Evolutionary conservation across 2,113 vertebrate genomes (phyloP).

Genomic region (Suricata suricatta): DNA sequence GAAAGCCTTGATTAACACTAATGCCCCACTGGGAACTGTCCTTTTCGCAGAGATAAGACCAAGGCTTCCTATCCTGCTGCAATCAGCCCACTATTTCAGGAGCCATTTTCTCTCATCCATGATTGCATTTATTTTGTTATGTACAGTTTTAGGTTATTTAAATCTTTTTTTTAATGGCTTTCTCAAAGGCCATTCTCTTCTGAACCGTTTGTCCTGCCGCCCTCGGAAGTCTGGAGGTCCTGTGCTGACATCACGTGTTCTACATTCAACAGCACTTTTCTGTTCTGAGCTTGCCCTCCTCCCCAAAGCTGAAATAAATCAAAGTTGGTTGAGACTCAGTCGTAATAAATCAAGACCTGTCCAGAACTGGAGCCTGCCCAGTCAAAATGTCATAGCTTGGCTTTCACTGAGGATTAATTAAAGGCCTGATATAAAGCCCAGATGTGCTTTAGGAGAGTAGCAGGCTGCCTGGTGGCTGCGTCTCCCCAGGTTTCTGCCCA

Average conservation of each 20-base stretch:
- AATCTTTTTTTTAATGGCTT: constrained; percentile 56
- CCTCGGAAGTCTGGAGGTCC: constrained; percentile 84
- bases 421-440: constrained; percentile 99
- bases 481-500: constrained; percentile 88
- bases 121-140: background rate
- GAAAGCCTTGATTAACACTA: constrained; percentile 86
- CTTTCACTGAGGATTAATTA: constrained; percentile 99
- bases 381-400: constrained; percentile 98
- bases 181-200: constrained; percentile 74
- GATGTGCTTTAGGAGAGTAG: constrained; percentile 95
- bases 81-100: constrained; percentile 79
- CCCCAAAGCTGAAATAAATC: constrained; percentile 98
- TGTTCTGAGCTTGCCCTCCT: constrained; percentile 88
- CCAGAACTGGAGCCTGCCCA: constrained; percentile 98
- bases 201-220: constrained; percentile 82
- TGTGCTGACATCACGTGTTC: constrained; percentile 83
- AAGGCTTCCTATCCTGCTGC: constrained; percentile 83
- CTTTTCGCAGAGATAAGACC: constrained; percentile 86
- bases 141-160: background rate
- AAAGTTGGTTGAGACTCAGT: constrained; percentile 96
- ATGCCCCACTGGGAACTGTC: constrained; percentile 87
- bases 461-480: constrained; percentile 86
- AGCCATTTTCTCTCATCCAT: constrained; percentile 8
- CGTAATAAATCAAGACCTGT: constrained; percentile 99
- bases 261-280: constrained; percentile 89